Evolutionary conservation across 1,140 invertebrate species (phyloP).

Genomic region (Ooceraea biroi): DNA sequence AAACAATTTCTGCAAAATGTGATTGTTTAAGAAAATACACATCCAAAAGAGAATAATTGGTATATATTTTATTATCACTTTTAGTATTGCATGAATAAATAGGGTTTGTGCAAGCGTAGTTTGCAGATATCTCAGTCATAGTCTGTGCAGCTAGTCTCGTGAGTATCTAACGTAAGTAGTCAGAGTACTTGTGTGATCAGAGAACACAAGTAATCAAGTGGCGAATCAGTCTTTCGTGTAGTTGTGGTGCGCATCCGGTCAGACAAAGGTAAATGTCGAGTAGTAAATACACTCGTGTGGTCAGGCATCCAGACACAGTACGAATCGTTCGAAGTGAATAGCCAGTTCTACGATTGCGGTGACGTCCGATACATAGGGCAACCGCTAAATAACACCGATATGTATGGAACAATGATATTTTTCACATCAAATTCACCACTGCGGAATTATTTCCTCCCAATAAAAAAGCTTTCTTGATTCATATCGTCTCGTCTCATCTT

Average conservation of each 20-base stretch:
- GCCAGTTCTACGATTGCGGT: background rate
- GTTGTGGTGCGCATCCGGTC: slow-evolving; percentile 36
- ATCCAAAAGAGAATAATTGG: too few species aligned
- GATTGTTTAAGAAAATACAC: too few species aligned
- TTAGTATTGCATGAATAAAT: slow-evolving; percentile 1
- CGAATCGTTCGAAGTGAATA: slow-evolving; percentile 42
- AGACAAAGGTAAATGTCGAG: slow-evolving; percentile 59
- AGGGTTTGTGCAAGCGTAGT: background rate
- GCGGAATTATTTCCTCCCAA: background rate
- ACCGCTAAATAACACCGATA: background rate
- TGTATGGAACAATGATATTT: background rate
- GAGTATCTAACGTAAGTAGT: slow-evolving; percentile 23
- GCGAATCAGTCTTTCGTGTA: slow-evolving; percentile 49
- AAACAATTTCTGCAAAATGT: too few species aligned
- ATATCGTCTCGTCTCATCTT: too few species aligned
- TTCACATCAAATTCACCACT: background rate
- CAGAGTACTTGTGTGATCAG: background rate
- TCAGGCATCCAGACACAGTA: slow-evolving; percentile 46
- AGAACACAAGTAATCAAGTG: slow-evolving; percentile 42
- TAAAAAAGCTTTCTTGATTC: background rate
- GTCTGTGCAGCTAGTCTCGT: background rate
- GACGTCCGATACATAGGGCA: background rate
- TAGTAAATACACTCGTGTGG: slow-evolving; percentile 56
- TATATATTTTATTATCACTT: too few species aligned
- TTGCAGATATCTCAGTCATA: background rate